Conservation (phyloP, 2,797 vertebrate genomes). For the Picus viridis region DNA sequence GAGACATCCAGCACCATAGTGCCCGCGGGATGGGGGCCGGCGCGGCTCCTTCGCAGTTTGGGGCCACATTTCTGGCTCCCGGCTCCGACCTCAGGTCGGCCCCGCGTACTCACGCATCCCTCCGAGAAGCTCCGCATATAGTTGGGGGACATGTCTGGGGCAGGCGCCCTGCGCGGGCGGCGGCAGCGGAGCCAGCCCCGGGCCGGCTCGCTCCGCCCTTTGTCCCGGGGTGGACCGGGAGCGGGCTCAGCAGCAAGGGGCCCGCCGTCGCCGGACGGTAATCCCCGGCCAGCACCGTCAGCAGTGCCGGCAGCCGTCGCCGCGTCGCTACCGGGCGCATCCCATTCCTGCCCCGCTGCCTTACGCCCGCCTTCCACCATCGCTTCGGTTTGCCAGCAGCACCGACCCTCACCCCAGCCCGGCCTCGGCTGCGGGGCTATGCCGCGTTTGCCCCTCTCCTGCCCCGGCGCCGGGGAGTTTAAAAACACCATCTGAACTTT, state of each 20-base stretch:
- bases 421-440: too few species aligned
- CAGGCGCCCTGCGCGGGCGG: slow-evolving; percentile 48
- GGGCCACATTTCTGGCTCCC: neutral
- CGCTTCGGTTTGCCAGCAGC: too few species aligned
- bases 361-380: neutral
- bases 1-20: neutral
- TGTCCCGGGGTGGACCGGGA: slow-evolving; percentile 46
- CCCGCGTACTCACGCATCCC: slow-evolving; percentile 86
- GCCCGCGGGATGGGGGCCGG: neutral
- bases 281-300: slow-evolving; percentile 83
- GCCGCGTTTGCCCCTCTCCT: too few species aligned
- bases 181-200: slow-evolving; percentile 13
- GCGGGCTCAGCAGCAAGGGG: slow-evolving; percentile 66
- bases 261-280: slow-evolving; percentile 74
- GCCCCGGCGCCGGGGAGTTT: too few species aligned
- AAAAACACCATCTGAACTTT: neutral
- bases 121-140: slow-evolving; percentile 91
- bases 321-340: neutral
- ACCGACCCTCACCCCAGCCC: neutral
- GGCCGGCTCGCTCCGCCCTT: slow-evolving; percentile 64
- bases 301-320: slow-evolving; percentile 45
- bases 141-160: slow-evolving; percentile 85
- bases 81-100: too few species aligned
- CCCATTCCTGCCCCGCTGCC: neutral
- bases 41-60: neutral